Evolutionary conservation across 2,797 vertebrate species (phyloP).

Genomic region (Acipenser ruthenus): DNA sequence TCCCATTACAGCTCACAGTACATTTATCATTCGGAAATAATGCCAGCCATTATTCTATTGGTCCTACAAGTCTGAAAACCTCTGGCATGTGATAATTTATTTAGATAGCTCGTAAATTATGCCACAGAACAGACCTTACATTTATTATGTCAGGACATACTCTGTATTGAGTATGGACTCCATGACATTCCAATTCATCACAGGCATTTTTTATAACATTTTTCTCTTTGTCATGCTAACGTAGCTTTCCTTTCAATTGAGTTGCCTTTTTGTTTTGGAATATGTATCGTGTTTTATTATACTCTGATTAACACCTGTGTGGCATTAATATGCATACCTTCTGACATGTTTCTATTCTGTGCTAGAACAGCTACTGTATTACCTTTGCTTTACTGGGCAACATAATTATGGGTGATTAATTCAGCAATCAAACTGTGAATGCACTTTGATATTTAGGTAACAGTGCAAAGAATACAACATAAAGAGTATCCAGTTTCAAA

Average conservation of each 20-base stretch:
- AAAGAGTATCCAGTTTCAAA: no score
- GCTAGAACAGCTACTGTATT: no score
- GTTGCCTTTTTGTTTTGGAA: no score
- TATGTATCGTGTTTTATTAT: neutral
- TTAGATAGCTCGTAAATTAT: constrained; percentile 10
- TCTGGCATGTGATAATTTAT: constrained; percentile 36
- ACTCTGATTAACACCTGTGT: constrained; percentile 15
- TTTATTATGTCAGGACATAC: constrained; percentile 26
- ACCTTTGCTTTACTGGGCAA: no score
- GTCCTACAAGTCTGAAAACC: constrained; percentile 32
- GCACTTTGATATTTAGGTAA: no score
- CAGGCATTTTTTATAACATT: constrained; percentile 32
- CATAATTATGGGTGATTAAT: no score
- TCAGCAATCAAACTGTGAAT: no score
- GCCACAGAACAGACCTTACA: constrained; percentile 9
- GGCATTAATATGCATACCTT: constrained; percentile 29
- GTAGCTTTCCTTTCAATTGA: neutral
- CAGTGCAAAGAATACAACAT: no score
- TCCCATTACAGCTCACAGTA: neutral
- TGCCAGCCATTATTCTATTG: constrained; percentile 22
- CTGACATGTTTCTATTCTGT: no score
- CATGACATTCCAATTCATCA: constrained; percentile 18
- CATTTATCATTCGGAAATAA: neutral
- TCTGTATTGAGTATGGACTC: constrained; percentile 29
- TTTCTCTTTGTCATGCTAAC: constrained; percentile 12